phyloP scores from a whole-genome alignment of 2,888 invertebrate genomes.

The Craniophora ligustri region DNA sequence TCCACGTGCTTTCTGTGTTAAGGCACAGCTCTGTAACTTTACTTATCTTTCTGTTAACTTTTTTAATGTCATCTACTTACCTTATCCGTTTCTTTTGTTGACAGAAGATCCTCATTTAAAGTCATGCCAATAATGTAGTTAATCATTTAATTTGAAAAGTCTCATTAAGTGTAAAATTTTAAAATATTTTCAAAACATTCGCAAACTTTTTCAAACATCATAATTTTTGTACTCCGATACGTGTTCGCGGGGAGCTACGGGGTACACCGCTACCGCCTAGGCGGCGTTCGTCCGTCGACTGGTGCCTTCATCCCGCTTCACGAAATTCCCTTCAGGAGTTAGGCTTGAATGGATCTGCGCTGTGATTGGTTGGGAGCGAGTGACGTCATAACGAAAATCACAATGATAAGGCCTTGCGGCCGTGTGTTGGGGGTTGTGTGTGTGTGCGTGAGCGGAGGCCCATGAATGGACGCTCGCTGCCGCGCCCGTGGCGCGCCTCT shows the following conservation, averaged over 20 bases:
- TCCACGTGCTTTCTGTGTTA: constrained; percentile 66
- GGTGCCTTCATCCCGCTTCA: constrained; percentile 79
- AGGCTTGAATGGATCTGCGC: constrained; percentile 91
- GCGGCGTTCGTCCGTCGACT: constrained; percentile 81
- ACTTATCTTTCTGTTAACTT: constrained; percentile 7
- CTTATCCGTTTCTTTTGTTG: constrained; percentile 14
- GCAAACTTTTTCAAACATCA: constrained; percentile 28
- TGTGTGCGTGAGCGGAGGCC: constrained; percentile 69
- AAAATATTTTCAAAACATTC: constrained; percentile 20
- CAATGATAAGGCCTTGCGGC: constrained; percentile 85
- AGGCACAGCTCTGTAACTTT: constrained; percentile 21
- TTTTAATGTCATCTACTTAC: constrained; percentile 46
- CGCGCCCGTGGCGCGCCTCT: constrained; percentile 82
- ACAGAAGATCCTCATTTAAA: constrained; percentile 28
- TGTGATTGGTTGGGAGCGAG: constrained; percentile 88
- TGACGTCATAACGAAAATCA: constrained; percentile 92
- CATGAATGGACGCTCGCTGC: constrained; percentile 80
- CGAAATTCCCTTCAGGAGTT: constrained; percentile 89
- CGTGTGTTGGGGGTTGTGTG: constrained; percentile 56
- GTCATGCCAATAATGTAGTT: constrained; percentile 34
- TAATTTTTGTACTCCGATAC: constrained; percentile 35
- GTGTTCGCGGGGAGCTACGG: constrained; percentile 36
- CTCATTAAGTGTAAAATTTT: constrained; percentile 8
- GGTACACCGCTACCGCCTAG: constrained; percentile 59
- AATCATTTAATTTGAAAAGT: constrained; percentile 22